Evolutionary conservation across 2,888 invertebrate species (phyloP), one percentile per base, ranked within the genome.

Genomic region (Pristionchus arcanus): DNA sequence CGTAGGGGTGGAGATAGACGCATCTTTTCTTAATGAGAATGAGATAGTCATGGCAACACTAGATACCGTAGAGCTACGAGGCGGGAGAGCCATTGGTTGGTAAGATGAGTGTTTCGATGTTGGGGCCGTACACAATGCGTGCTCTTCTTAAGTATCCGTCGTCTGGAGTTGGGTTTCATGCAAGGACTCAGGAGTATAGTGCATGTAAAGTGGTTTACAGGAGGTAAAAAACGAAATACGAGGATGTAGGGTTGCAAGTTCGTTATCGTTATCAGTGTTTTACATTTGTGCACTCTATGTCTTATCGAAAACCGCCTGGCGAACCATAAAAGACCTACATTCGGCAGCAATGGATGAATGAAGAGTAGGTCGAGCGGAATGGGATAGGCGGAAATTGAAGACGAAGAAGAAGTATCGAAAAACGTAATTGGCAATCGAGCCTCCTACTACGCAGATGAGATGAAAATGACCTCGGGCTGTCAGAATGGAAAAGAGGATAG

Each of bases 391-490:
- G 63, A 63, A 25, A 63, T 63, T 63, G 63, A 63, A 16, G 25
- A 63, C 9, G 42, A 49, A 9, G 42, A 49, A 49, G 42, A 63
- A 25, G 63, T 63, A 25, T 21, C 63, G n/a, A 25, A 63, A 25
- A 11, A 25, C 63, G n/a, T 63, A 63, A 63, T 63, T 63, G 63
- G 63, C 63, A 63, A 63, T 63, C 63, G 63, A 63, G 63, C 25
- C 63, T 63, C 13, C 59, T 63, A 25, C 63, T 63, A 7, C 25
- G 31, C 25, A 74, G 31, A 34, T 74, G 74, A 37, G 25, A 34
- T 31, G 74, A 74, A 74, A 74, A 74, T 74, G 74, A 74, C 21
- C 68, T 34, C 74, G 37, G 28, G 31, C 74, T 74, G 74, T 34
- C 68, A 81, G 81, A 49, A 25, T 3, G n/a, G 74, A 37, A n/a